phyloP scores from a whole-genome alignment of 1,140 invertebrate species.

The Drosophila subobscura region DNA sequence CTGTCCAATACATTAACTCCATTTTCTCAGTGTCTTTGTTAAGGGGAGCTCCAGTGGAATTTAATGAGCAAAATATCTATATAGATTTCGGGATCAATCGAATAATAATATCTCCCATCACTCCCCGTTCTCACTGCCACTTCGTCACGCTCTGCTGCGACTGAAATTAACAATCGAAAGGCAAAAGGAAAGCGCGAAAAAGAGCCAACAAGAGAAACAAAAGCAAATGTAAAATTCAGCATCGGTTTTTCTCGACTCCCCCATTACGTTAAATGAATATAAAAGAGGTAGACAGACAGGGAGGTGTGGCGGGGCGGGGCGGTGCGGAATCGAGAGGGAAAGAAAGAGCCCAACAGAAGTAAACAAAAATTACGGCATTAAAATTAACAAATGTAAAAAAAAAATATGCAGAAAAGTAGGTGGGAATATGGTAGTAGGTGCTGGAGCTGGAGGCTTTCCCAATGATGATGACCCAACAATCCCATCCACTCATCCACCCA shows the following conservation, averaged over 20 bases:
- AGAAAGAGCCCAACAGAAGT: background rate
- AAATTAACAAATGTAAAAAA: slow-evolving; percentile 55
- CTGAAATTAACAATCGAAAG: slow-evolving; percentile 57
- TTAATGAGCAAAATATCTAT: slow-evolving; percentile 52
- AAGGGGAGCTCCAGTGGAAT: slow-evolving; percentile 14
- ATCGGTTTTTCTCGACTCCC: slow-evolving; percentile 39
- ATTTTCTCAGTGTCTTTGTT: slow-evolving; percentile 16
- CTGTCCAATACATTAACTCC: slow-evolving; percentile 36
- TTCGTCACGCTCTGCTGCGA: slow-evolving; percentile 25
- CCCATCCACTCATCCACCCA: slow-evolving; percentile 1
- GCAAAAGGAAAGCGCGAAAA: slow-evolving; percentile 24
- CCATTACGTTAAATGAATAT: slow-evolving; percentile 42
- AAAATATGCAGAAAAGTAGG: slow-evolving; percentile 4
- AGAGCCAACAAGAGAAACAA: slow-evolving; percentile 22
- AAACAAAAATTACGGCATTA: slow-evolving; percentile 52
- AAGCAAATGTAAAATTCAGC: slow-evolving; percentile 17
- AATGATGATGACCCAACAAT: slow-evolving; percentile 29
- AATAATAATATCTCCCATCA: slow-evolving; percentile 2
- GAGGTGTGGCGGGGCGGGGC: background rate
- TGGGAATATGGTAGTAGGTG: slow-evolving; percentile 5
- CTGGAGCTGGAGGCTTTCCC: slow-evolving; percentile 28
- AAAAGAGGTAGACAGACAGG: background rate
- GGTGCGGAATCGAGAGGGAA: background rate
- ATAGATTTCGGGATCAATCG: slow-evolving; percentile 1
- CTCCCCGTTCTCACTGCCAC: background rate